Evolutionary conservation across 2,888 invertebrate genomes (phyloP).

Genomic region (Latheticus oryzae): DNA sequence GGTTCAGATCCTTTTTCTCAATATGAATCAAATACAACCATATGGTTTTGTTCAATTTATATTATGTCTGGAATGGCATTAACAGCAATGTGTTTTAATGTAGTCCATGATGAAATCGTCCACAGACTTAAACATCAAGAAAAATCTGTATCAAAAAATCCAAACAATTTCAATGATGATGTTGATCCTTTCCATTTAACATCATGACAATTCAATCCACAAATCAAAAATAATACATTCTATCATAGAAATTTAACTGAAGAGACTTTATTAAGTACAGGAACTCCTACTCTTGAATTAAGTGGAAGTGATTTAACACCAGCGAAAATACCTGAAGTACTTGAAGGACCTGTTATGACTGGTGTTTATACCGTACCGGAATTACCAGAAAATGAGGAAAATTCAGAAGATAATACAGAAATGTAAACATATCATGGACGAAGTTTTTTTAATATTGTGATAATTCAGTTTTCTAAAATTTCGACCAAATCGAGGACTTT

Average conservation of each 20-base stretch:
- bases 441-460: background rate
- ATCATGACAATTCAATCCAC: slow-evolving; percentile 79
- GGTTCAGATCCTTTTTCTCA: slow-evolving; percentile 71
- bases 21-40: slow-evolving; percentile 75
- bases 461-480: too few species aligned
- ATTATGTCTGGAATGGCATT: slow-evolving; percentile 88
- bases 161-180: slow-evolving; percentile 71
- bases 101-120: slow-evolving; percentile 88
- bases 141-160: slow-evolving; percentile 61
- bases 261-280: slow-evolving; percentile 69
- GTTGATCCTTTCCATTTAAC: slow-evolving; percentile 77
- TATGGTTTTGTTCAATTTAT: slow-evolving; percentile 91
- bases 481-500: too few species aligned
- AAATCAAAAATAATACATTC: slow-evolving; percentile 67
- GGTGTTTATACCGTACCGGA: slow-evolving; percentile 71
- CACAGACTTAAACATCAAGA: slow-evolving; percentile 78
- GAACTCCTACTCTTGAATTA: slow-evolving; percentile 65
- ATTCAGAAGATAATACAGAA: slow-evolving; percentile 65
- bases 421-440: slow-evolving; percentile 56
- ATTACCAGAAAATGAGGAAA: slow-evolving; percentile 69
- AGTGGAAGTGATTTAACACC: slow-evolving; percentile 54
- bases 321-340: slow-evolving; percentile 62
- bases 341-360: slow-evolving; percentile 65
- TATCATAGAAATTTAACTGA: slow-evolving; percentile 72
- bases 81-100: slow-evolving; percentile 92